Evolutionary conservation across 2,888 invertebrate species (phyloP), one percentile per base, ranked within the genome.

Genomic region (Luperina testacea): DNA sequence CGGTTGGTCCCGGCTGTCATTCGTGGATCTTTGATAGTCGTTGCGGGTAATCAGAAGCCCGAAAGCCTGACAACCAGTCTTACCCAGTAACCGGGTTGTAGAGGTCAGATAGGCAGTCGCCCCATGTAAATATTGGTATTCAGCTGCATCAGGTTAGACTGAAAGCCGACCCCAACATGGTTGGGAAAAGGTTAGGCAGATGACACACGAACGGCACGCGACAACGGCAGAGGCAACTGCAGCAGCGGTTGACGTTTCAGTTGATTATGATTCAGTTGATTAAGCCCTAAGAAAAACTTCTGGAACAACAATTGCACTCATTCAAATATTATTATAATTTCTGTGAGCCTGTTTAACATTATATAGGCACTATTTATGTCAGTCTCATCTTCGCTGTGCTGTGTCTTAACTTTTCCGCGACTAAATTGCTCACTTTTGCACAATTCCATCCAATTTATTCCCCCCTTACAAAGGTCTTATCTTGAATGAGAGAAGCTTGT

Each of bases 401-500:
- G 74, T 78, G 63, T 81, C 75, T 86, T 77, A 82, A 84, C 75
- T 87, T 80, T 77, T 77, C 74, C 70, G 53, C 75, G 75, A 83
- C 78, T 74, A 80, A 79, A 86, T 87, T 89, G 87, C 90, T 90
- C 90, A 87, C 87, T 92, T 87, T 89, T 90, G 93, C 92, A 93
- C 92, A 92, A 90, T 87, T 90, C 86, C 89, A 90, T 94, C 93
- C 94, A 95, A 94, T 95, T 95, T 94, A 92, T 93, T 95, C 92
- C 91, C 93, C 88, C 94, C 92, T 93, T 90, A 93, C 94, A 93
- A 92, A 95, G 93, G 94, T 94, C 94, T 95, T 95, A 95, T 95
- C 95, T 94, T 92, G 93, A 95, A 95, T 93, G 94, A 94, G 93
- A 94, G 92, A 93, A 95, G 95, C 95, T 94, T 95, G 94, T 95